Evolutionary conservation across 2,797 vertebrate genomes (phyloP), one percentile per base, ranked within the genome.

Genomic region (Gambelia wislizenii): DNA sequence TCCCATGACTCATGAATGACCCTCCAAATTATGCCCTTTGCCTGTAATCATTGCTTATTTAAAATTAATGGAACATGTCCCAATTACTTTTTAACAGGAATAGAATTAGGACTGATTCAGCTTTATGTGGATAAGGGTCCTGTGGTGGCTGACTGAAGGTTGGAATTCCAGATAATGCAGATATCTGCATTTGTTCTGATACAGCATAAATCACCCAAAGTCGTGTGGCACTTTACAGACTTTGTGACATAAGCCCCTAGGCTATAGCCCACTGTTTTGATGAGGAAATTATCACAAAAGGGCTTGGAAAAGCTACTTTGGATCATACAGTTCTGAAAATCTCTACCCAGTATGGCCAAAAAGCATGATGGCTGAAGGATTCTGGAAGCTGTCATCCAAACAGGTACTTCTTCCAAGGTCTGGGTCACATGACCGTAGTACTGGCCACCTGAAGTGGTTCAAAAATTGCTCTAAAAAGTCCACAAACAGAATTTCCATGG

Each of bases 61-160:
- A 49, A 85, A 80, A 85, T 85, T 80, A 85, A 80, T 74, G 76
- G 54, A 33, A 49, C 56, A 36, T 80, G 42, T 74, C 77, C 59
- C 76, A 64, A 42, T 85, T 89, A 85, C 54, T 33, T 89, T 83
- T 85, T 81, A 81, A 81, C 42, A 75, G 69, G 44, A 75, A 25
- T 75, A 33, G 54, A 72, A 49, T 72, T 49, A 80, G 83, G 25
- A 16, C 30, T 84, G 87, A 79, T 84, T 70, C 64, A 52, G 75
- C 54, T 72, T 79, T 72, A 79, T 47, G 39, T 18, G 27, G 13
- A 30, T 69, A 7, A n/a, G 67, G 44, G 30, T 56, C 74, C 30
- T 78, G 36, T 44, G 36, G 25, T 49, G 56, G 83, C 3, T 64
- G 54, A 75, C 64, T 52, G 56, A 30, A 10, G 22, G n/a, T 25